A percentile compares a stretch with the other conserved stretches of the same genome.
phyloP scores from a whole-genome alignment of 1,140 invertebrate genomes.

The Holcopasites calliopsidis region DNA sequence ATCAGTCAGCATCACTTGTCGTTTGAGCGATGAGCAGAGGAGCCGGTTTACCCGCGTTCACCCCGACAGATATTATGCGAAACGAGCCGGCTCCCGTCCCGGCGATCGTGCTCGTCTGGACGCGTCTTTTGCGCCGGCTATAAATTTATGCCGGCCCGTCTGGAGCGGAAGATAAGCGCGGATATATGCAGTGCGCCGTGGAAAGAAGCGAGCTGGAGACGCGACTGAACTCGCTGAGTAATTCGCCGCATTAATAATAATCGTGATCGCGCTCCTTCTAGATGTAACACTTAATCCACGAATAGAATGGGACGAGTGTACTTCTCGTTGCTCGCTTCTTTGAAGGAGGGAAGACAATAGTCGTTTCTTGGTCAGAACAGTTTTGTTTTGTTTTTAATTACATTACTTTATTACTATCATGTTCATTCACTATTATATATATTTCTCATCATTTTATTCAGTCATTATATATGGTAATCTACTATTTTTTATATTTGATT shows the following conservation, averaged over 20 bases:
- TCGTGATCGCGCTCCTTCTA: conserved; percentile 38
- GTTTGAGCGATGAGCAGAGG: conserved; percentile 67
- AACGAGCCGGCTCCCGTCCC: conserved; percentile 46
- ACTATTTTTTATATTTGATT: too few relatives aligned
- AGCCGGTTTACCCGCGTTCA: conserved; percentile 30
- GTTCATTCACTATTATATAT: too few relatives aligned
- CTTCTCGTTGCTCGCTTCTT: background rate
- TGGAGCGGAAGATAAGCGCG: conserved; percentile 13
- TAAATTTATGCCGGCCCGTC: conserved; percentile 44
- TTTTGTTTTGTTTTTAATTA: too few relatives aligned
- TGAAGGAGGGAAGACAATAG: too few relatives aligned
- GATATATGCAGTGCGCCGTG: conserved; percentile 18
- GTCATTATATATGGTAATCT: too few relatives aligned
- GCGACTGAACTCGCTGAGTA: conserved; percentile 67
- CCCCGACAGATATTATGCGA: conserved; percentile 41
- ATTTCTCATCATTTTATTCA: too few relatives aligned
- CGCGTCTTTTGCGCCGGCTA: conserved; percentile 28
- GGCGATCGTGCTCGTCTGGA: conserved; percentile 38
- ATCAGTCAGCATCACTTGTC: conserved; percentile 71
- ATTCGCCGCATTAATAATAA: conserved; percentile 72
- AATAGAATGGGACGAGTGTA: background rate
- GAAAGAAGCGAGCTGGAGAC: conserved; percentile 4
- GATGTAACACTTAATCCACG: conserved; percentile 58
- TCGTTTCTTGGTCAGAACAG: too few relatives aligned
- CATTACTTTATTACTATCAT: too few relatives aligned